phyloP scores from a whole-genome alignment of 2,797 vertebrate species.

The Girardinus metallicus region DNA sequence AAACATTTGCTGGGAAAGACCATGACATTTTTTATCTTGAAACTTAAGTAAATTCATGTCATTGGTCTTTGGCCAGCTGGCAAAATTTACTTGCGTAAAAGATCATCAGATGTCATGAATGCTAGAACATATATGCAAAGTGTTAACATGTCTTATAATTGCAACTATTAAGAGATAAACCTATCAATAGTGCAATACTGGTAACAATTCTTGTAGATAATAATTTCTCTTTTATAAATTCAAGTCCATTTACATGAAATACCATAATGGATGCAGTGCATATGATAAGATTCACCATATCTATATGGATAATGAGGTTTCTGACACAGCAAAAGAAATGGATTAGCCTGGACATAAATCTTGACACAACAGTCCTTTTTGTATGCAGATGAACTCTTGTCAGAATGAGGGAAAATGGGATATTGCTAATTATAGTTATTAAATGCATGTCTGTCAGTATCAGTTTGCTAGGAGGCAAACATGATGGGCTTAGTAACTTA shows the following conservation, averaged over 20 bases:
- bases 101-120: not conserved
- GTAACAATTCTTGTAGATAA: slow-evolving; percentile 39
- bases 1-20: not conserved
- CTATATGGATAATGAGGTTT: slow-evolving; percentile 54
- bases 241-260: slow-evolving; percentile 32
- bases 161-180: slow-evolving; percentile 14
- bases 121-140: not conserved
- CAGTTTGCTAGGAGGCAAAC: slow-evolving; percentile 46
- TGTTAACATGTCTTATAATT: slow-evolving; percentile 1
- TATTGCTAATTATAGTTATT: slow-evolving; percentile 71
- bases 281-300: slow-evolving; percentile 36
- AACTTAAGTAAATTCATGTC: not conserved
- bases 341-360: slow-evolving; percentile 62
- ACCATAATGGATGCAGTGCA: slow-evolving; percentile 13
- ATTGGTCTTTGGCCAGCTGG: not conserved
- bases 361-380: slow-evolving; percentile 55
- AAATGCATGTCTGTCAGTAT: slow-evolving; percentile 67
- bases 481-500: slow-evolving; percentile 62
- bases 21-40: not conserved
- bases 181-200: slow-evolving; percentile 36
- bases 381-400: slow-evolving; percentile 57
- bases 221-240: slow-evolving; percentile 38
- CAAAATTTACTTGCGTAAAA: not conserved
- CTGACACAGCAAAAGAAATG: slow-evolving; percentile 34
- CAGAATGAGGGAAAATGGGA: slow-evolving; percentile 55